These are phyloP conservation scores for Candidula unifasciata DNA, from an alignment of 2,888 invertebrate genomes.

Conservation along the genomic window DNA sequence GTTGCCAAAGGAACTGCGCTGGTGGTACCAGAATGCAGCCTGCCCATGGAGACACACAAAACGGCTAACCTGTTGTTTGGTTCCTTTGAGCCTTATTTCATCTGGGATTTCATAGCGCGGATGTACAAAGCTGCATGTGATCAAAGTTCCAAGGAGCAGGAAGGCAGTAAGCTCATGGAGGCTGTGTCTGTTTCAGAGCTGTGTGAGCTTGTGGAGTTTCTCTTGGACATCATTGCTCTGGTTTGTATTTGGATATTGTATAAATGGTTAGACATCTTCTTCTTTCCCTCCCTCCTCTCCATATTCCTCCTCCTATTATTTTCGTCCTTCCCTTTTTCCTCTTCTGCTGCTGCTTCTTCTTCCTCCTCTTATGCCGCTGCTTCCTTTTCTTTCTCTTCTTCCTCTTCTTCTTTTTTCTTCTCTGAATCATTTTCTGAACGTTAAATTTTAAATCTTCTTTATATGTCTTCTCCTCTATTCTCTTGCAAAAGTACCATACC, in stretches of 20 bases:
- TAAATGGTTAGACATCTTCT: no score
- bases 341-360: no score
- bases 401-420: no score
- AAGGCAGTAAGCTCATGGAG: slow-evolving; percentile 9
- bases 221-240: slow-evolving; percentile 83
- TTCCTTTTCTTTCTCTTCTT: no score
- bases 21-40: slow-evolving; percentile 16
- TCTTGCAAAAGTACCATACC: no score
- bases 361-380: no score
- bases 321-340: no score
- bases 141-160: slow-evolving; percentile 36
- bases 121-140: slow-evolving; percentile 75
- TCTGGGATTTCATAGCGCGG: slow-evolving; percentile 86
- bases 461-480: no score
- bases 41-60: slow-evolving; percentile 84
- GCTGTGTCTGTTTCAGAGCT: slow-evolving; percentile 81
- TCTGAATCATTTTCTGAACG: no score
- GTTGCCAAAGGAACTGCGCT: not conserved
- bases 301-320: no score
- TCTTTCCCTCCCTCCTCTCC: no score
- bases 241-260: slow-evolving; percentile 76
- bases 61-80: slow-evolving; percentile 90
- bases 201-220: slow-evolving; percentile 85
- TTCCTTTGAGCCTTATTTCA: slow-evolving; percentile 89
- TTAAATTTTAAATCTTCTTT: no score